Conservation (phyloP, 2,113 vertebrate species). For the Epinephelus moara region DNA sequence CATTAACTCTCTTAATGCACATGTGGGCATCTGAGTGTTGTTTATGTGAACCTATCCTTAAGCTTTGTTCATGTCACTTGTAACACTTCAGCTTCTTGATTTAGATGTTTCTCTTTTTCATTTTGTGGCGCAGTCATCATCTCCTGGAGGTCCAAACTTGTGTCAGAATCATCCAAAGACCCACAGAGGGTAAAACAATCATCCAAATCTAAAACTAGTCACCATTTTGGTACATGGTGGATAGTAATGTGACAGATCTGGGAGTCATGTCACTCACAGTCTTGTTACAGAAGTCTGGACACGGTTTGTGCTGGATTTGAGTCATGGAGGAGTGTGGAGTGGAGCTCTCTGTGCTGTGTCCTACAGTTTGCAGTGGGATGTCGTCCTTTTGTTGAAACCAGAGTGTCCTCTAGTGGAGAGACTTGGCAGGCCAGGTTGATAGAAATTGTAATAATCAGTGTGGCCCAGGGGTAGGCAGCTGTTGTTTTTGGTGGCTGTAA, state of each 20-base stretch:
- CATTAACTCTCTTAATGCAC: not conserved
- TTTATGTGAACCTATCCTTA: slow-evolving; percentile 35
- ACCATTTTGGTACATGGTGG: not conserved
- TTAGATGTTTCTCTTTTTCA: slow-evolving; percentile 13
- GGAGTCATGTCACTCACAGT: slow-evolving; percentile 10
- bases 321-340: slow-evolving; percentile 56
- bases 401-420: slow-evolving; percentile 82
- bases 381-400: slow-evolving; percentile 73
- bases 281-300: not conserved
- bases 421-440: slow-evolving; percentile 93
- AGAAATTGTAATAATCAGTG: slow-evolving; percentile 63
- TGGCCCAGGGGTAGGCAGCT: slow-evolving; percentile 51
- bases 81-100: slow-evolving; percentile 6
- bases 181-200: not conserved
- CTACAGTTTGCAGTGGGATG: slow-evolving; percentile 76
- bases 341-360: slow-evolving; percentile 71
- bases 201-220: slow-evolving; percentile 25
- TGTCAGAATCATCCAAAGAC: slow-evolving; percentile 9
- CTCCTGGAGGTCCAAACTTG: slow-evolving; percentile 52
- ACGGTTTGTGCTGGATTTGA: slow-evolving; percentile 68
- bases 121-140: slow-evolving; percentile 8
- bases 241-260: slow-evolving; percentile 7
- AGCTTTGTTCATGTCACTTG: slow-evolving; percentile 1
- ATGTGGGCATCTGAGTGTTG: not conserved
- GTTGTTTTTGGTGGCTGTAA: slow-evolving; percentile 48